A percentile compares a stretch with the other conserved stretches of the same genome.
These are phyloP conservation scores for Drosophila paracracens DNA, from an alignment of 2,888 invertebrate species.

Conservation along the genomic window DNA sequence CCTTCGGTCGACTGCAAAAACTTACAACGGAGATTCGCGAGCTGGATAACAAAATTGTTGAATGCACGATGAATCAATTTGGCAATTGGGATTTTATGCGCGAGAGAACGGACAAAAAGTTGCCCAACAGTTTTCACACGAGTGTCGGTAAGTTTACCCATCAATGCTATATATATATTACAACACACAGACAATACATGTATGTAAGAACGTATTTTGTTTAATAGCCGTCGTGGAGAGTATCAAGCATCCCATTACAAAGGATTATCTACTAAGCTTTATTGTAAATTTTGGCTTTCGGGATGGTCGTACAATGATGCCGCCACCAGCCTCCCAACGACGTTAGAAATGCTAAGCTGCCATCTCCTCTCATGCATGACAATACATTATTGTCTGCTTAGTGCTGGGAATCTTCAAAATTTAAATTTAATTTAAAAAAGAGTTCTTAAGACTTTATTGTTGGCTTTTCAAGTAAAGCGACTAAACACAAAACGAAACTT, in stretches of 20 bases:
- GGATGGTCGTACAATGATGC: slow-evolving; percentile 90
- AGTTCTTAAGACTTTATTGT: no score
- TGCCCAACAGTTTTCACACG: slow-evolving; percentile 95
- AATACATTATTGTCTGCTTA: no score
- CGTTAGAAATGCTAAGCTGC: slow-evolving; percentile 35
- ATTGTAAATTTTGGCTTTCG: slow-evolving; percentile 89
- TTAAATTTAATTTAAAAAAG: no score
- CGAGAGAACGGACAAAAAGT: slow-evolving; percentile 97
- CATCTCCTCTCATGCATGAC: slow-evolving; percentile 7
- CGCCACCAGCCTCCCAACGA: slow-evolving; percentile 86
- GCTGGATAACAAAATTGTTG: slow-evolving; percentile 96
- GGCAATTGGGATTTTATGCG: slow-evolving; percentile 97
- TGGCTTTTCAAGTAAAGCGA: no score
- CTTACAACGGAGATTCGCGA: slow-evolving; percentile 91
- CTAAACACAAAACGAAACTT: no score
- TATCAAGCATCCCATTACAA: slow-evolving; percentile 94
- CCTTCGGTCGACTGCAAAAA: slow-evolving; percentile 90
- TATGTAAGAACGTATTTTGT: background rate
- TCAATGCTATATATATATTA: background rate
- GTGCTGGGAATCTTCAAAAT: no score
- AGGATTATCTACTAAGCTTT: slow-evolving; percentile 90
- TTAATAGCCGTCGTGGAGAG: slow-evolving; percentile 92
- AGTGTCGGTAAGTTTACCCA: slow-evolving; percentile 86
- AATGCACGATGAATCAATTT: slow-evolving; percentile 92
- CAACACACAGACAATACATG: slow-evolving; percentile 68